phyloP scores from a whole-genome alignment of 1,140 invertebrate species.

The Cydia splendana region DNA sequence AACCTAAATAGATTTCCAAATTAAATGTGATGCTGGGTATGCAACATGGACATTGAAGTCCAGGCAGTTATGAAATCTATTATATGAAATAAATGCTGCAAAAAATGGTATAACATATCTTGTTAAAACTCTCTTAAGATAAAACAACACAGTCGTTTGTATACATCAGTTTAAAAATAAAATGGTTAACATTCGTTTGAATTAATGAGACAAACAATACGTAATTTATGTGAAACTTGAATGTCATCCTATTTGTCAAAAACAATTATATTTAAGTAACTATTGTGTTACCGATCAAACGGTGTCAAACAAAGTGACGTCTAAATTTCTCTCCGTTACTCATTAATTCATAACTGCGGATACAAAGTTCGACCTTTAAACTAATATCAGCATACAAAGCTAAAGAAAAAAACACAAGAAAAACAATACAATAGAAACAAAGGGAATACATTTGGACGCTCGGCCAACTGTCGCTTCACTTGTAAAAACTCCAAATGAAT shows the following conservation, averaged over 20 bases:
- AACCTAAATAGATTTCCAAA: background rate
- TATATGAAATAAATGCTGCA: background rate
- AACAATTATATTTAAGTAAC: conserved; percentile 18
- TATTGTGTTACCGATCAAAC: conserved; percentile 21
- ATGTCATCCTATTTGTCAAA: conserved; percentile 17
- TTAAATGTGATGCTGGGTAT: background rate
- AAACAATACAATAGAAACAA: conserved; percentile 58
- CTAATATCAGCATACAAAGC: conserved; percentile 57
- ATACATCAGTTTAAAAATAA: background rate
- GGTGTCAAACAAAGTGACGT: conserved; percentile 35
- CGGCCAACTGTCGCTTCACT: conserved; percentile 66
- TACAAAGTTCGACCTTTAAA: conserved; percentile 59
- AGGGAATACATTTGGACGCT: conserved; percentile 68
- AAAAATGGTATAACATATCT: background rate
- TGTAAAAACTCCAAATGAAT: conserved; percentile 59
- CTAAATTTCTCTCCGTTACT: conserved; percentile 39
- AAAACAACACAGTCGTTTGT: background rate
- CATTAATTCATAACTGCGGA: conserved; percentile 28
- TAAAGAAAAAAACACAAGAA: conserved; percentile 41
- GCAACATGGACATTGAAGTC: background rate
- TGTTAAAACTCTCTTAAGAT: background rate
- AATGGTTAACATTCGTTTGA: background rate
- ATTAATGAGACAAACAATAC: conserved; percentile 9
- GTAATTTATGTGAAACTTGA: conserved; percentile 21
- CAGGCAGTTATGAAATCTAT: background rate